A percentile compares a stretch with the other conserved stretches of the same genome.
phyloP scores from a whole-genome alignment of 2,113 vertebrate genomes.

The Mormoops blainvillei region DNA sequence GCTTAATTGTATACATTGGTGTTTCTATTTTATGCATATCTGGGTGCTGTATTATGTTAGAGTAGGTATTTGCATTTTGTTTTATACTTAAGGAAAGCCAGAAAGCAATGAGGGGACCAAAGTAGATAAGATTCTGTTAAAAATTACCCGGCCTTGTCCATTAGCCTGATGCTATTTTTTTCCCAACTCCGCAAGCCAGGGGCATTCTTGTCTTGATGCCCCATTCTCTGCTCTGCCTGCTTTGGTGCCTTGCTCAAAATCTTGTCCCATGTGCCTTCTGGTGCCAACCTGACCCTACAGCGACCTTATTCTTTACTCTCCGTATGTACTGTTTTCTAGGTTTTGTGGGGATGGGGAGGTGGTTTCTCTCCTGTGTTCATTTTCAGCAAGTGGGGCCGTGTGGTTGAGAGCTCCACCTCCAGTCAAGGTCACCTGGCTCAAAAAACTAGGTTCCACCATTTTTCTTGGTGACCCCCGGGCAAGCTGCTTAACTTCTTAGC shows the following conservation, averaged over 20 bases:
- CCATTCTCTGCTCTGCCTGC: neutral
- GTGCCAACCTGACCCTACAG: neutral
- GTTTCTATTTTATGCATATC: neutral
- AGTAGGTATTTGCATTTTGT: conserved; percentile 2
- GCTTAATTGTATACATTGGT: neutral
- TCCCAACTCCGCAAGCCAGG: neutral
- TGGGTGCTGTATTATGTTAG: neutral
- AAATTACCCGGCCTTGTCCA: neutral
- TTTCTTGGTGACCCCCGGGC: neutral
- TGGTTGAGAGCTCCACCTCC: neutral
- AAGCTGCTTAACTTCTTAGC: neutral
- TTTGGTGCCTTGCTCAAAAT: neutral
- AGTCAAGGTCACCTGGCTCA: neutral
- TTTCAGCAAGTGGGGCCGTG: neutral
- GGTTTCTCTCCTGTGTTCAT: neutral
- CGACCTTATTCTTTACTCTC: neutral
- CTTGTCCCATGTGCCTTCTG: neutral
- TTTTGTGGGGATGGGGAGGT: neutral
- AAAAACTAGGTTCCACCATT: neutral
- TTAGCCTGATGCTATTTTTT: neutral
- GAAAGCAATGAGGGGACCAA: neutral
- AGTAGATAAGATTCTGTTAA: neutral
- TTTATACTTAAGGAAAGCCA: conserved; percentile 31
- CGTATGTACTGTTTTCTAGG: neutral
- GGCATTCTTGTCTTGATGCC: neutral